These are phyloP conservation scores for Pecten maximus DNA, from an alignment of 2,888 invertebrate species.

Conservation along the genomic window DNA sequence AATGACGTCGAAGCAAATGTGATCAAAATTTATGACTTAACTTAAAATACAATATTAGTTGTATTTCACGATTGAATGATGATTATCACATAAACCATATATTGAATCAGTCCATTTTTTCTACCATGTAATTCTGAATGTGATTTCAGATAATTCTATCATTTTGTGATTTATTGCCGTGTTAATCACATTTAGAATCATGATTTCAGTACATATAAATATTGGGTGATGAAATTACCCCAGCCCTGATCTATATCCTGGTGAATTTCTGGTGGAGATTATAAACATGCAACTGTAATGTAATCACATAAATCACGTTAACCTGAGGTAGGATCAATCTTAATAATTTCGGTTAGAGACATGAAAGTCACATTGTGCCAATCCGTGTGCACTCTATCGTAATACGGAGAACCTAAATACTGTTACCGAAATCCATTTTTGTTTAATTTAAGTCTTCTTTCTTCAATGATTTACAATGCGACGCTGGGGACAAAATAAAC, in stretches of 20 bases:
- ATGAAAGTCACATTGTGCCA: not conserved
- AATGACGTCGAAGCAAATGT: not conserved
- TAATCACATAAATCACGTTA: not conserved
- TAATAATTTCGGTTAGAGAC: not conserved
- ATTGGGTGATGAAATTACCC: not conserved
- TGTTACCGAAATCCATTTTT: too few relatives aligned
- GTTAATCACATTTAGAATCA: not conserved
- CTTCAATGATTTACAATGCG: too few relatives aligned
- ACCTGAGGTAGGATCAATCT: not conserved
- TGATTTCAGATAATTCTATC: slow-evolving; percentile 11
- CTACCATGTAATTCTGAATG: not conserved
- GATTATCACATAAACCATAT: not conserved
- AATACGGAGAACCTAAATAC: too few relatives aligned
- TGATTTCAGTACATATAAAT: not conserved
- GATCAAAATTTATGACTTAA: slow-evolving; percentile 21
- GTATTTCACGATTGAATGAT: not conserved
- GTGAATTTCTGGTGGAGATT: not conserved
- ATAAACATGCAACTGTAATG: not conserved
- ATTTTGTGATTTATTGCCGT: not conserved
- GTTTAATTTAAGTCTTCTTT: too few relatives aligned
- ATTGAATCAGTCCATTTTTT: not conserved
- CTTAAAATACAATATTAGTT: slow-evolving; percentile 13
- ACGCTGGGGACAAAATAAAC: too few relatives aligned
- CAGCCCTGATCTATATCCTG: not conserved
- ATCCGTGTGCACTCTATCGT: not conserved